phyloP scores from a whole-genome alignment of 2,888 invertebrate species.

The Steinernema hermaphroditum region DNA sequence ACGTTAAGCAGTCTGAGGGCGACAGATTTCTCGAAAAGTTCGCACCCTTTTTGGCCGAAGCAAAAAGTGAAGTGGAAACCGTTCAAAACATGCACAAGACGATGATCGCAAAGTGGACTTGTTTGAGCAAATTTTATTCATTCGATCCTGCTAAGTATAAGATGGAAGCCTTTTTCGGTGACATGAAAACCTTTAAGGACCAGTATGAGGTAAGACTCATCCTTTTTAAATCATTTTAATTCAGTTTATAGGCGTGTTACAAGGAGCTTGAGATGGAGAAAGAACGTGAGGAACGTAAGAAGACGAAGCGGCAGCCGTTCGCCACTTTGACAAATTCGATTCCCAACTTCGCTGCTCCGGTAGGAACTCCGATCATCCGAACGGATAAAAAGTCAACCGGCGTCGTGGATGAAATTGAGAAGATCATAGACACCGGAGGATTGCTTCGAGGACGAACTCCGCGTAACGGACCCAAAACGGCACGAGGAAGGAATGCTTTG shows the following conservation, averaged over 20 bases:
- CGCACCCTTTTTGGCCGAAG: conserved; percentile 81
- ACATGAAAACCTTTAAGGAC: conserved; percentile 91
- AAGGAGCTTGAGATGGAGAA: neutral
- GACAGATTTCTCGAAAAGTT: conserved; percentile 85
- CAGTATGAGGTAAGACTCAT: conserved; percentile 76
- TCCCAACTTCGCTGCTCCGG: conserved; percentile 34
- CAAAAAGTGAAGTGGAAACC: conserved; percentile 83
- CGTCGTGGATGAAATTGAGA: conserved; percentile 55
- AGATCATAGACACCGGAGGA: conserved; percentile 43
- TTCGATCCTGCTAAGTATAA: conserved; percentile 91
- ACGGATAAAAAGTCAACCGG: conserved; percentile 42
- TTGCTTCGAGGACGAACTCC: conserved; percentile 34
- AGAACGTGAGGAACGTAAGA: neutral
- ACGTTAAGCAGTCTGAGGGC: conserved; percentile 75
- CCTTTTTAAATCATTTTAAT: neutral
- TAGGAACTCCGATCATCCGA: neutral
- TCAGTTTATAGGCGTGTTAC: neutral
- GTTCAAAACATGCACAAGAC: conserved; percentile 87
- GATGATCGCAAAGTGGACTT: conserved; percentile 83
- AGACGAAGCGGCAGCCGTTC: conserved; percentile 19
- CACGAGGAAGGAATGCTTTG: neutral
- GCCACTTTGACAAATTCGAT: neutral
- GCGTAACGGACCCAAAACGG: neutral
- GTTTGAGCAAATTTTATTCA: conserved; percentile 84
- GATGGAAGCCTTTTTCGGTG: conserved; percentile 91